Base-by-base conservation (phyloP, 2,888 invertebrate species). In the Argyra leucocephala region DNA sequence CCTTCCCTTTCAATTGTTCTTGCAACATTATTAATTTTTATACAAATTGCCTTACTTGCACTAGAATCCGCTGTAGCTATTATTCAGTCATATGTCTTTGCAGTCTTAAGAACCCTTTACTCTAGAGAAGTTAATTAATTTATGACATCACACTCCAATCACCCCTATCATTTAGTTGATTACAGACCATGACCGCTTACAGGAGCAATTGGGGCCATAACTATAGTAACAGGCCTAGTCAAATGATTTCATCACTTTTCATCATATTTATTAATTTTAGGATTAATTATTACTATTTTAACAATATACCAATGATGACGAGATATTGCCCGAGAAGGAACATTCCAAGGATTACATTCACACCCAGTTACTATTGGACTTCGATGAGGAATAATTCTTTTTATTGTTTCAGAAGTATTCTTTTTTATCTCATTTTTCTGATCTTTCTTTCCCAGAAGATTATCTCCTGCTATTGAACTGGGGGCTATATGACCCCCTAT, bases 361-460 rank as follows among this genome's bases (percentile, higher is more conserved):
- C 76, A 78, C 24, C 73, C 78, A 73, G 86, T 88, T 1, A 78
- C 79, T 12, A 81, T 80, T 75, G 85, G 86, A 2, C 72, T 89
- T 76, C 84, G 84, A 67, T 84, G 84, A 82, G 88, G 88, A 71
- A 88, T 88, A 85, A 85, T 88, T 75, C 76, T 88, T 80, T 88
- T 88, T 83, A 87, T 88, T 85, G 76, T 84, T 7, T 88, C 87
- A 62, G 87, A 88, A 84, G 77, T 88, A 70, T 79, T 87, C 70
- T 85, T 83, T 74, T 85, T 85, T 73, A 74, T 83, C 63, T 81
- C 82, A n/a, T 85, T 86, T 75, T 86, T 86, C 75, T 85, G 83
- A 79, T 79, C 76, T 67, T 72, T 75, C 62, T 70, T 74, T 67
- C 70, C 77, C 69, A 70, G 73, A 22, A 83, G 82, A 1, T 68